Conservation (phyloP, 2,888 invertebrate genomes). For the Ichneumoninae sp. region DNA sequence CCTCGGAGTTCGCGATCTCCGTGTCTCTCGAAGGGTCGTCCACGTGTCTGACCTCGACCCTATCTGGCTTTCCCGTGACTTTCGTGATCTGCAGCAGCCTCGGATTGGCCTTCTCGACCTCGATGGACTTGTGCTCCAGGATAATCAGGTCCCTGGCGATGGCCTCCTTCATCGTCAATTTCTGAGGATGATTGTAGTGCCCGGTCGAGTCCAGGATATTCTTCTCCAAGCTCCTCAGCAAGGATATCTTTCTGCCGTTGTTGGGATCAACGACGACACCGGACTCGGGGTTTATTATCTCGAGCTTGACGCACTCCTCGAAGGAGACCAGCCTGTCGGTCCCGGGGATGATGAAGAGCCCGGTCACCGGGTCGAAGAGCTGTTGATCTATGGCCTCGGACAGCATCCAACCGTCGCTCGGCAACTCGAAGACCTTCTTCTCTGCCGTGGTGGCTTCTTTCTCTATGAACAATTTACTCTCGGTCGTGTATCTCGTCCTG, state of each 20-base stretch:
- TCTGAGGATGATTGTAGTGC: slow-evolving; percentile 88
- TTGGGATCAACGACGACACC: slow-evolving; percentile 92
- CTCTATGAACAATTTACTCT: slow-evolving; percentile 68
- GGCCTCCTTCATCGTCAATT: slow-evolving; percentile 91
- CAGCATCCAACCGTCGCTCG: slow-evolving; percentile 93
- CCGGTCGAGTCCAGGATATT: slow-evolving; percentile 92
- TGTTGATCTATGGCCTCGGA: slow-evolving; percentile 93
- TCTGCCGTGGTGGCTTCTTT: slow-evolving; percentile 84
- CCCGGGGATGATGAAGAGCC: slow-evolving; percentile 93
- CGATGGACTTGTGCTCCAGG: slow-evolving; percentile 85
- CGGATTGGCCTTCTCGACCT: slow-evolving; percentile 86
- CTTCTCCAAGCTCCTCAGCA: slow-evolving; percentile 91
- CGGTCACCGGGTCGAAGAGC: slow-evolving; percentile 92
- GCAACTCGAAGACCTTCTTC: slow-evolving; percentile 91
- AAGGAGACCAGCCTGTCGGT: slow-evolving; percentile 94
- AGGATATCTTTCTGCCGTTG: slow-evolving; percentile 88
- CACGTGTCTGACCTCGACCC: slow-evolving; percentile 89
- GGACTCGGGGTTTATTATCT: slow-evolving; percentile 94
- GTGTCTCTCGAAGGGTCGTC: slow-evolving; percentile 83
- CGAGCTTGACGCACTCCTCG: slow-evolving; percentile 93
- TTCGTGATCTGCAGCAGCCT: slow-evolving; percentile 90
- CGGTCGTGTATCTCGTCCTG: slow-evolving; percentile 66
- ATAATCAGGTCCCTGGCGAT: slow-evolving; percentile 88
- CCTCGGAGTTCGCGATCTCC: slow-evolving; percentile 85
- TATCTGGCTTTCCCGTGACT: slow-evolving; percentile 89